These are phyloP conservation scores for Leucozona laternaria DNA, from an alignment of 2,888 invertebrate species.

Conservation along the genomic window DNA sequence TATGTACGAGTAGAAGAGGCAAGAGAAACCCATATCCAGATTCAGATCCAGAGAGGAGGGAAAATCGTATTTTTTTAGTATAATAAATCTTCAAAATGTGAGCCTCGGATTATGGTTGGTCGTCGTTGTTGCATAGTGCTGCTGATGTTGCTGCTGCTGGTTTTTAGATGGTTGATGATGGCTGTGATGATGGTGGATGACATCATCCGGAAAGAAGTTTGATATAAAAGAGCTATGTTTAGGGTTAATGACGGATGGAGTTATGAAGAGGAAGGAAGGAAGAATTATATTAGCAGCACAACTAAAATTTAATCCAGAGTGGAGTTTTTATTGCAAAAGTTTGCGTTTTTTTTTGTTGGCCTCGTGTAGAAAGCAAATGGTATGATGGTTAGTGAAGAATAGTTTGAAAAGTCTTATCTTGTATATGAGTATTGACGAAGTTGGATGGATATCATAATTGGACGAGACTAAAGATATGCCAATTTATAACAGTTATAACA, in stretches of 20 bases:
- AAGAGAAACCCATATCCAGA: background rate
- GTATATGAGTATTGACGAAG: background rate
- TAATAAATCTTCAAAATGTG: conserved; percentile 67
- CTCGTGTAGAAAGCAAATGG: background rate
- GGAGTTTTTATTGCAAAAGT: conserved; percentile 61
- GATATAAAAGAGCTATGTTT: conserved; percentile 55
- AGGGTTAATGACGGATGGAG: conserved; percentile 36
- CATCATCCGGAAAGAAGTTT: conserved; percentile 73
- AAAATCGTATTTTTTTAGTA: conserved; percentile 37
- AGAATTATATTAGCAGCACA: background rate
- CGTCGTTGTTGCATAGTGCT: conserved; percentile 31
- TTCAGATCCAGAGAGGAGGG: background rate
- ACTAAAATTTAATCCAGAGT: conserved; percentile 39
- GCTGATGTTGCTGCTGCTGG: conserved; percentile 13
- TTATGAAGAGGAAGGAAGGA: conserved; percentile 27
- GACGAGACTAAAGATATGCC: too few species aligned
- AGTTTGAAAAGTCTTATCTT: background rate
- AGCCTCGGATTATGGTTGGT: conserved; percentile 47
- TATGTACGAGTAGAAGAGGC: background rate
- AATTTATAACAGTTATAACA: too few species aligned
- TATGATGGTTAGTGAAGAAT: conserved; percentile 8
- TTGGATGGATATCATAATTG: background rate
- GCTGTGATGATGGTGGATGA: conserved; percentile 61
- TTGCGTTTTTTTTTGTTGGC: conserved; percentile 25
- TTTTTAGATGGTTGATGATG: conserved; percentile 54